Evolutionary conservation across 2,888 invertebrate species (phyloP), one percentile per base, ranked within the genome.

Genomic region (Thereva nobilitata): DNA sequence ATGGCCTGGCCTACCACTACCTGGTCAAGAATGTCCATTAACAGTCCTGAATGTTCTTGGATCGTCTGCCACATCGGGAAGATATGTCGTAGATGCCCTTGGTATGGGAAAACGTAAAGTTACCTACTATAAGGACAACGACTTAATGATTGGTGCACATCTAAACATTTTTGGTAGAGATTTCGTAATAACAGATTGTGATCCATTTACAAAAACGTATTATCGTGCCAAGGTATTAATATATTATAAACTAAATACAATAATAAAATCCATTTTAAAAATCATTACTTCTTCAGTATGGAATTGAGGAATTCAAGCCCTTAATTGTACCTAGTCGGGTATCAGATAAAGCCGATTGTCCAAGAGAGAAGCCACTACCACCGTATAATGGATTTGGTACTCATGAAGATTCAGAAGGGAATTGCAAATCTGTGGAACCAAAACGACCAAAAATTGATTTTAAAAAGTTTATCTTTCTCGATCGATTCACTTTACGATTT

Each of bases 341-440:
- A 71, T 70, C 3, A 75, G 76, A 56, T 74, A 76, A 5, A 75
- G 8, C 23, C 9, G 4, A 23, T 7, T 3, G 6, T 0, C 7
- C 8, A 41, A 7, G 3, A 10, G 52, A 79, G 47, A 74, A 77
- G 1, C 71, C 74, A 71, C 76, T 91, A 52, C 95, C 95, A 0
- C 95, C 95, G 0, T 95, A 92, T 86, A 95, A 95, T 76, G 95
- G 95, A 3, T 94, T 89, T 80, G 96, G 96, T 0, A 87, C 89
- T 0, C 91, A 92, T 76, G 93, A 93, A 69, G 95, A 96, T 77
- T 95, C 95, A 0, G 90, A 93, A 6, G 90, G 90, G 72, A 95
- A 94, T 76, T 95, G 95, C 76, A 85, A 88, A 56, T 88, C 89
- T 0, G 87, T 95, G 0, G 86, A 91, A 72, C 91, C 92, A 0